Conservation (phyloP, 2,888 invertebrate genomes). For the Hyposoter dolosus region DNA sequence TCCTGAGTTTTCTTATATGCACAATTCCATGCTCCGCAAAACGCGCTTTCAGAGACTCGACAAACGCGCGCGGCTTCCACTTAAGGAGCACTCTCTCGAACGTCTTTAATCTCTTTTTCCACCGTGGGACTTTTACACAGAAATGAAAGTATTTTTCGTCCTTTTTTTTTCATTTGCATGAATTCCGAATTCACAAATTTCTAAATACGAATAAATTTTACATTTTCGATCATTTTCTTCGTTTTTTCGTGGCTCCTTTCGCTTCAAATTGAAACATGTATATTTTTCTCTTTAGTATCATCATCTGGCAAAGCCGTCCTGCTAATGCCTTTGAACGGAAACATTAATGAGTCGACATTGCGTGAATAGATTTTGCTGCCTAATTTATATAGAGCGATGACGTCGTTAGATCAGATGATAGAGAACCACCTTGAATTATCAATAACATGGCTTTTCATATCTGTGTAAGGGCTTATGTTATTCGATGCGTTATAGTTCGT, state of each 20-base stretch:
- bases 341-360: no score
- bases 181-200: no score
- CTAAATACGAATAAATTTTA: neutral
- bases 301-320: neutral
- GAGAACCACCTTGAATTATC: neutral
- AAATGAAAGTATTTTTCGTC: neutral
- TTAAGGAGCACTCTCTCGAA: constrained; percentile 1
- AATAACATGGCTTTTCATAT: neutral
- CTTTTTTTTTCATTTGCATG: neutral
- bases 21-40: constrained; percentile 18
- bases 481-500: no score
- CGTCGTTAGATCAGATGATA: neutral
- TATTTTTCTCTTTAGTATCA: neutral
- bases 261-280: neutral
- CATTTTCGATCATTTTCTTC: neutral
- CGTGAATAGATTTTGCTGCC: neutral
- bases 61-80: neutral
- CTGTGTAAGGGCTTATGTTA: neutral
- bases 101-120: constrained; percentile 6
- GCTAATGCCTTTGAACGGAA: no score
- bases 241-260: neutral
- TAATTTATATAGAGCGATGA: neutral
- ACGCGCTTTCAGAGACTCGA: constrained; percentile 8
- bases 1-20: constrained; percentile 23
- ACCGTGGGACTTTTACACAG: neutral